phyloP scores from a whole-genome alignment of 2,888 invertebrate genomes.

The Busseola fusca region DNA sequence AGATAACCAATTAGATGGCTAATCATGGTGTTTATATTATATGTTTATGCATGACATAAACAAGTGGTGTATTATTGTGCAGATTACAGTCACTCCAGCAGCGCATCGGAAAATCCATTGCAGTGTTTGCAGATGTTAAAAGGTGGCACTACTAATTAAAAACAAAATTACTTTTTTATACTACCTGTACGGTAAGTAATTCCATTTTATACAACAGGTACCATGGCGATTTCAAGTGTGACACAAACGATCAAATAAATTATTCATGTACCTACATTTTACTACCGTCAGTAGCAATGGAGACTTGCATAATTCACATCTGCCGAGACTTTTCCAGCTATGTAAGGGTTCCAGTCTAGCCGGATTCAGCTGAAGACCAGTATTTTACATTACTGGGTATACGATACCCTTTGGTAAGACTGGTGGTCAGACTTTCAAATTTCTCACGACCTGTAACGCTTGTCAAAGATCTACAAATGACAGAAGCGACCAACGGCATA shows the following conservation, averaged over 20 bases:
- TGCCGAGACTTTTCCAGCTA: too few species aligned
- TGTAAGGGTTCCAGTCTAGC: too few species aligned
- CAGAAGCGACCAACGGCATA: too few species aligned
- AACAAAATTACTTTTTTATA: slow-evolving; percentile 1
- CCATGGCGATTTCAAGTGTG: neutral
- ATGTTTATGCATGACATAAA: too few species aligned
- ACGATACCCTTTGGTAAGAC: too few species aligned
- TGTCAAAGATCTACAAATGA: too few species aligned
- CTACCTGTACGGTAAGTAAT: neutral
- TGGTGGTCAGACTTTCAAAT: too few species aligned
- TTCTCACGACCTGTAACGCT: too few species aligned
- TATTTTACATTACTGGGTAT: too few species aligned
- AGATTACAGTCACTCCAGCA: neutral
- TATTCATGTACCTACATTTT: slow-evolving; percentile 21
- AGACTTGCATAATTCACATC: neutral
- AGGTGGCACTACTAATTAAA: neutral
- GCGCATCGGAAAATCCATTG: neutral
- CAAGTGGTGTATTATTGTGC: too few species aligned
- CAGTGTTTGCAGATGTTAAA: neutral
- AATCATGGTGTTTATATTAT: too few species aligned
- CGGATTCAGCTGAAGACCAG: too few species aligned
- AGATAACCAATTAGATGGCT: neutral
- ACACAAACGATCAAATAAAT: slow-evolving; percentile 36
- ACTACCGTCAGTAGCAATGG: neutral
- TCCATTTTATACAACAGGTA: neutral